Conservation (phyloP, 2,888 invertebrate genomes). For the Byasa hedistus region DNA sequence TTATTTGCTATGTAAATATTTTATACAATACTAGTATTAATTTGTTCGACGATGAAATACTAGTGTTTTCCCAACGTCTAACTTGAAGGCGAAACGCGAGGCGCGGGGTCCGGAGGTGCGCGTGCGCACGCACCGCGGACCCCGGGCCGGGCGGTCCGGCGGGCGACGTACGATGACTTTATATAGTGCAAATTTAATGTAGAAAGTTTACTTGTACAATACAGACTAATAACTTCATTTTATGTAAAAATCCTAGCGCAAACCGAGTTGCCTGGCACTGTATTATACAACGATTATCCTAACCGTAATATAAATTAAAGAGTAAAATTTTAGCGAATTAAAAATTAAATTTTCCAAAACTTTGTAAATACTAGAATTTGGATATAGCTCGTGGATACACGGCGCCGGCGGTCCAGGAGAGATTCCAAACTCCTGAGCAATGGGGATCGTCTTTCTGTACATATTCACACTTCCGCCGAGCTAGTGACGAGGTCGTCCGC, state of each 20-base stretch:
- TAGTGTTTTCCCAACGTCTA: constrained; percentile 73
- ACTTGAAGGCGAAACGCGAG: constrained; percentile 64
- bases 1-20: constrained; percentile 79
- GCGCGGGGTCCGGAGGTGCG: constrained; percentile 38
- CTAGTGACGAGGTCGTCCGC: constrained; percentile 56
- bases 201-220: constrained; percentile 76
- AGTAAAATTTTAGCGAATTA: constrained; percentile 80
- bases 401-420: constrained; percentile 47
- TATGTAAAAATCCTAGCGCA: constrained; percentile 79
- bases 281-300: constrained; percentile 74
- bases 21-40: constrained; percentile 78
- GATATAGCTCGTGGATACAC: constrained; percentile 63
- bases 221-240: constrained; percentile 76
- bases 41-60: constrained; percentile 75
- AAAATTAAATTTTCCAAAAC: constrained; percentile 79
- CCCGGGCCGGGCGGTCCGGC: constrained; percentile 43
- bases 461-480: constrained; percentile 65
- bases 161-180: constrained; percentile 66
- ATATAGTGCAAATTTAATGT: constrained; percentile 76
- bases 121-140: constrained; percentile 33
- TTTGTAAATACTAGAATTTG: constrained; percentile 78
- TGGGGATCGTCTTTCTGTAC: constrained; percentile 64
- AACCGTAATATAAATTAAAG: constrained; percentile 77
- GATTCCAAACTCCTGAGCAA: constrained; percentile 71
- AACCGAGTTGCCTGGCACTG: constrained; percentile 77